Conservation (phyloP, 2,113 vertebrate species). For the Diphyllodes magnificus region DNA sequence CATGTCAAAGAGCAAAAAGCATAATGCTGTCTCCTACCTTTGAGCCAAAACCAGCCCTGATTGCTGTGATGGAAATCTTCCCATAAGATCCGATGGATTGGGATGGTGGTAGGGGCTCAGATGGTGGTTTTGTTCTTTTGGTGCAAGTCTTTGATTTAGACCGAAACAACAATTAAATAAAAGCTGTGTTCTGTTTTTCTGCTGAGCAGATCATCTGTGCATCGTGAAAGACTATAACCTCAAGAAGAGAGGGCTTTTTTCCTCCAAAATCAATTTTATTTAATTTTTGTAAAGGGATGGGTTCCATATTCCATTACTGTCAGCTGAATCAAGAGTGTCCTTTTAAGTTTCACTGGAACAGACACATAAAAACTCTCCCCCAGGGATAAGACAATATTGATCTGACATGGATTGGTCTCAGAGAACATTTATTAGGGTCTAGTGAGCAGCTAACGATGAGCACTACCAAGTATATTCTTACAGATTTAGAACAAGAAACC, state of each 20-base stretch:
- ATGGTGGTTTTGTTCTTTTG: not conserved
- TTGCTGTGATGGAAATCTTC: not conserved
- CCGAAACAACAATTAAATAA: not conserved
- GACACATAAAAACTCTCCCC: not conserved
- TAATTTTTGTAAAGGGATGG: not conserved
- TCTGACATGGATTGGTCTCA: not conserved
- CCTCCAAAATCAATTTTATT: slow-evolving; percentile 4
- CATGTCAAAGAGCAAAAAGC: not conserved
- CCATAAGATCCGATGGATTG: not conserved
- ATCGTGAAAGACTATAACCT: not conserved
- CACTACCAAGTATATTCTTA: not conserved
- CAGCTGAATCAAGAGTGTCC: not conserved
- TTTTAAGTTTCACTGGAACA: slow-evolving; percentile 2
- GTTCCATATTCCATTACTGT: slow-evolving; percentile 1
- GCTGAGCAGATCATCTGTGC: not conserved
- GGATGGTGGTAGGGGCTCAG: not conserved
- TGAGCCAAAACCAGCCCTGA: not conserved
- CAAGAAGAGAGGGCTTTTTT: not conserved
- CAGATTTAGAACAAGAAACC: not conserved
- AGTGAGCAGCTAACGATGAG: not conserved
- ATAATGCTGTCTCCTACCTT: not conserved
- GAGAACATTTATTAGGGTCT: not conserved
- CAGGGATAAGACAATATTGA: slow-evolving; percentile 8
- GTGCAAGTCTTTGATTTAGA: not conserved
- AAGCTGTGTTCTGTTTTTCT: not conserved